Evolutionary conservation across 2,797 vertebrate genomes (phyloP).

Genomic region (Leuciscus waleckii): DNA sequence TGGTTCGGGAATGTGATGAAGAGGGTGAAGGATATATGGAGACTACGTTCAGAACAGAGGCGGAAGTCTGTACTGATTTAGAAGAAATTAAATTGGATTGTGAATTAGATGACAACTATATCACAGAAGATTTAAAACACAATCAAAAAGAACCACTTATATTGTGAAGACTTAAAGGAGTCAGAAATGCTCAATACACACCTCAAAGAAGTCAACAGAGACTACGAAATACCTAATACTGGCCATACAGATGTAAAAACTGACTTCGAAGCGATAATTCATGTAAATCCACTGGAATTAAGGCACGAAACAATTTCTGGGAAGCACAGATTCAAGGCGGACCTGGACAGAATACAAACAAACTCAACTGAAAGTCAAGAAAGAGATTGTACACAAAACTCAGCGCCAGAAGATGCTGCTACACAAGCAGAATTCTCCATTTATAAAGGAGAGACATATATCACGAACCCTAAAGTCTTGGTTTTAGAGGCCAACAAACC

Average conservation of each 20-base stretch:
- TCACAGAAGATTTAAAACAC: background rate
- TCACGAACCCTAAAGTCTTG: slow-evolving; percentile 4
- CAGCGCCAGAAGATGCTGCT: background rate
- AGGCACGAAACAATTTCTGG: background rate
- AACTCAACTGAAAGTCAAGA: background rate
- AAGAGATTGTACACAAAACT: slow-evolving; percentile 10
- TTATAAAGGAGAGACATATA: background rate
- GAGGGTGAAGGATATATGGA: slow-evolving; percentile 8
- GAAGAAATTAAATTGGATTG: slow-evolving; percentile 20
- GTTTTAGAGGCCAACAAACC: background rate
- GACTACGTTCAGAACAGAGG: slow-evolving; percentile 12
- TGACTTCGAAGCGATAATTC: background rate
- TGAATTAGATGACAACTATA: background rate
- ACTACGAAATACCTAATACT: background rate
- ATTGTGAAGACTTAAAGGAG: background rate
- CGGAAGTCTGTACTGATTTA: slow-evolving; percentile 20
- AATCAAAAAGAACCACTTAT: background rate
- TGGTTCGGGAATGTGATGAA: slow-evolving; percentile 38
- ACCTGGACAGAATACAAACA: background rate
- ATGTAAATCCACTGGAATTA: background rate
- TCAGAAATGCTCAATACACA: background rate
- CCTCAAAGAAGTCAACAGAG: background rate
- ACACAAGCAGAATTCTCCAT: background rate
- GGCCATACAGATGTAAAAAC: background rate
- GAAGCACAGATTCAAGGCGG: background rate